phyloP scores from a whole-genome alignment of 1,140 invertebrate genomes.

The Pogonomyrmex barbatus region DNA sequence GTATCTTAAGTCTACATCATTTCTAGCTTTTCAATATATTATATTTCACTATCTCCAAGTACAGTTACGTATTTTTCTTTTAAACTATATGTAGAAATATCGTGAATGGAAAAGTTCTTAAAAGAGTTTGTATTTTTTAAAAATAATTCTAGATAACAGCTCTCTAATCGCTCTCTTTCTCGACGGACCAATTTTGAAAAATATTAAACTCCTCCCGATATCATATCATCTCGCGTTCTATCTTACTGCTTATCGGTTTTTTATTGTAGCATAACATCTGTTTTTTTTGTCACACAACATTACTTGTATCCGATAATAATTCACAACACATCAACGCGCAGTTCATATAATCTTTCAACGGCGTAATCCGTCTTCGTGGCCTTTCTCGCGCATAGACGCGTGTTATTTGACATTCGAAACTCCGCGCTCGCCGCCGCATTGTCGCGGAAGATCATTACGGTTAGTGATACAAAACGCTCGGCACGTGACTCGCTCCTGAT shows the following conservation, averaged over 20 bases:
- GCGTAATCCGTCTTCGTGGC: background rate
- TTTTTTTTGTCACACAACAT: background rate
- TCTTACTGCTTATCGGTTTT: background rate
- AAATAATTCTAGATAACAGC: background rate
- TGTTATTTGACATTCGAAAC: conserved; percentile 67
- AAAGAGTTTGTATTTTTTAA: background rate
- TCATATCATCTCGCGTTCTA: background rate
- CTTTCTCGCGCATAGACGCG: background rate
- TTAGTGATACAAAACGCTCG: conserved; percentile 67
- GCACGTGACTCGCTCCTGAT: conserved; percentile 83
- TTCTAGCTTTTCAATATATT: background rate
- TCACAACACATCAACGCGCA: background rate
- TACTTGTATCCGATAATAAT: conserved; percentile 20
- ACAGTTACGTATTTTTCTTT: background rate
- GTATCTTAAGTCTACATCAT: background rate
- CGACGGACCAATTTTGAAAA: background rate
- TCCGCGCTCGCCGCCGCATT: conserved; percentile 45
- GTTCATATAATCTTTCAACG: background rate
- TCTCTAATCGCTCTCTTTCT: background rate
- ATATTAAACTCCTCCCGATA: background rate
- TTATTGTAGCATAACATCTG: background rate
- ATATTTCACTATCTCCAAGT: background rate
- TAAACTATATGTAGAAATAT: conserved; percentile 1
- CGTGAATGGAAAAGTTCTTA: background rate
- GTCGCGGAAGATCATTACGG: conserved; percentile 74